Evolutionary conservation across 2,113 vertebrate species (phyloP).

Genomic region (Campylomormyrus numenius): DNA sequence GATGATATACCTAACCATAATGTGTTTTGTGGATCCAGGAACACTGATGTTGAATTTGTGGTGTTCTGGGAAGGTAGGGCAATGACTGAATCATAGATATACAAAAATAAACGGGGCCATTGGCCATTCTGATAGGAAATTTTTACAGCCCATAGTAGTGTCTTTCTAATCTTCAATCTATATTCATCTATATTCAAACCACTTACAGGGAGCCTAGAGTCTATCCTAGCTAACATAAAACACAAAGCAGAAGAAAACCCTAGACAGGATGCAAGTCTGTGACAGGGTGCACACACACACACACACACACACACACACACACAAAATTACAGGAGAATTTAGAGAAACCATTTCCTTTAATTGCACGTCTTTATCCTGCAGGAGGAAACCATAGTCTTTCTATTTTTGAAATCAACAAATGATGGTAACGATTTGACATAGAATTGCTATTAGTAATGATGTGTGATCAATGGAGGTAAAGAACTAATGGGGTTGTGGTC

Average conservation of each 20-base stretch:
- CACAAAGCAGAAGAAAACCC: background rate
- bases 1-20: background rate
- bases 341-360: background rate
- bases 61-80: background rate
- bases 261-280: background rate
- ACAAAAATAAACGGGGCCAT: background rate
- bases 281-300: background rate
- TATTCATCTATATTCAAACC: background rate
- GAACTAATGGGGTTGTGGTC: background rate
- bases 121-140: background rate
- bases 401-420: background rate
- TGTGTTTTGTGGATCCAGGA: background rate
- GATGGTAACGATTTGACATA: background rate
- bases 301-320: background rate
- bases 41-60: background rate
- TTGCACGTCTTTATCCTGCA: background rate
- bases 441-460: background rate
- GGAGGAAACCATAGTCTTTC: conserved; percentile 4
- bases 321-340: background rate
- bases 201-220: background rate
- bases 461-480: background rate
- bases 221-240: background rate
- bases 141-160: background rate
- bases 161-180: background rate
- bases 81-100: background rate